Conservation (phyloP, 1,140 invertebrate species). For the Drosophila bocqueti region DNA sequence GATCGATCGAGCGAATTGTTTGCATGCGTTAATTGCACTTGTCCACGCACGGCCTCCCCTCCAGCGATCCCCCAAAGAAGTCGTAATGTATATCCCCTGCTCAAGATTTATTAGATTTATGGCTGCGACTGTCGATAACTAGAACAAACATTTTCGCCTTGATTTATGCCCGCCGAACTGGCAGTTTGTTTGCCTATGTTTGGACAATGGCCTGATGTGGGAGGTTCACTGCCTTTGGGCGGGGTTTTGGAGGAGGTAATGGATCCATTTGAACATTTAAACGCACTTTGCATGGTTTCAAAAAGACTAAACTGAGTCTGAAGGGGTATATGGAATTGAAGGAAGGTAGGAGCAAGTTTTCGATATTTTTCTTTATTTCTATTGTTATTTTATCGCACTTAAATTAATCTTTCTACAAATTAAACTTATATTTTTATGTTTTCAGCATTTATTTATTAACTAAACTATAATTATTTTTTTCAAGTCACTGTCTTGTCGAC, state of each 20-base stretch:
- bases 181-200: constrained; percentile 74
- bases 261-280: constrained; percentile 56
- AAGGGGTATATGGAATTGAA: neutral
- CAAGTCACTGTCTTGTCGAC: constrained; percentile 30
- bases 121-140: constrained; percentile 58
- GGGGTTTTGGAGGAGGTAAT: constrained; percentile 11
- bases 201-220: constrained; percentile 64
- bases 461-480: neutral
- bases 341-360: neutral
- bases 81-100: constrained; percentile 24
- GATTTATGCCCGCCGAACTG: constrained; percentile 65
- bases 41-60: constrained; percentile 56
- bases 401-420: no score
- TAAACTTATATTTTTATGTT: no score
- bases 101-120: constrained; percentile 50
- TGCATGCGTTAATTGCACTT: constrained; percentile 76
- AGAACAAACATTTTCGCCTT: constrained; percentile 72
- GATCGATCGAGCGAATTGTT: constrained; percentile 20
- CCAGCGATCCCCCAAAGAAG: neutral
- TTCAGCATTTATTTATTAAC: neutral
- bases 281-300: constrained; percentile 58
- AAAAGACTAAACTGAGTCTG: no score
- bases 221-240: constrained; percentile 6
- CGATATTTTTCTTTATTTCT: neutral
- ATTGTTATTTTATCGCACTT: neutral